Evolutionary conservation across 1,140 invertebrate genomes (phyloP).

Genomic region (Hydropsyche tenuis): DNA sequence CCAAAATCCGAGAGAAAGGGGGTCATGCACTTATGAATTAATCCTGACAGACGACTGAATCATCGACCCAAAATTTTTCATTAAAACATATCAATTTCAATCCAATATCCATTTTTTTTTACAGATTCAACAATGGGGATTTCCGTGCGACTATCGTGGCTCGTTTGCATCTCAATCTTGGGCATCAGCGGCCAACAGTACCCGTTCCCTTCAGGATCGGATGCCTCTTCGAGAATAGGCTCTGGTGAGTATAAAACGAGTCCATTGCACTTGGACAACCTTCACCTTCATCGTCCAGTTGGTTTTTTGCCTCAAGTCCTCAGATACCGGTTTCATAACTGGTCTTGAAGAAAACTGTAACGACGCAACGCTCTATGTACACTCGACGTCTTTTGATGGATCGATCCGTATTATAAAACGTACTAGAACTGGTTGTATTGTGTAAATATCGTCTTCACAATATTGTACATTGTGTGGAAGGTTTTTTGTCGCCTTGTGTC

Average conservation of each 20-base stretch:
- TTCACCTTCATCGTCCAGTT: background rate
- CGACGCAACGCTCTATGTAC: background rate
- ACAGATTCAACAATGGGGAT: constrained; percentile 36
- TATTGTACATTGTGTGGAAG: no score
- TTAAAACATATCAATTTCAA: background rate
- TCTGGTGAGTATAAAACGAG: constrained; percentile 21
- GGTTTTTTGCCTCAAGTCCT: background rate
- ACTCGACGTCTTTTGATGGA: background rate
- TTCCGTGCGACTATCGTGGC: constrained; percentile 12
- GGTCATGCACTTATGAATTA: no score
- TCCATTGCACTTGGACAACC: background rate
- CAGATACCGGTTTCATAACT: background rate
- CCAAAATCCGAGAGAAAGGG: no score
- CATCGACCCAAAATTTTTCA: no score
- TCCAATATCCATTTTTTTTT: constrained; percentile 4
- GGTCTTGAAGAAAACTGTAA: background rate
- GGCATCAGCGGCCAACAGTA: constrained; percentile 35
- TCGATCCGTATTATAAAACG: no score
- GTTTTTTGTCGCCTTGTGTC: no score
- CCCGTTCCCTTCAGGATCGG: constrained; percentile 30
- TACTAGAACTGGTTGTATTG: no score
- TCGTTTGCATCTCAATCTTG: constrained; percentile 1
- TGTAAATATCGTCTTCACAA: no score
- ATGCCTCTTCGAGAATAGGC: constrained; percentile 12
- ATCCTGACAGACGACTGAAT: no score